These are phyloP conservation scores for Megaceryle maxima DNA, from an alignment of 2,113 vertebrate species.

Conservation along the genomic window DNA sequence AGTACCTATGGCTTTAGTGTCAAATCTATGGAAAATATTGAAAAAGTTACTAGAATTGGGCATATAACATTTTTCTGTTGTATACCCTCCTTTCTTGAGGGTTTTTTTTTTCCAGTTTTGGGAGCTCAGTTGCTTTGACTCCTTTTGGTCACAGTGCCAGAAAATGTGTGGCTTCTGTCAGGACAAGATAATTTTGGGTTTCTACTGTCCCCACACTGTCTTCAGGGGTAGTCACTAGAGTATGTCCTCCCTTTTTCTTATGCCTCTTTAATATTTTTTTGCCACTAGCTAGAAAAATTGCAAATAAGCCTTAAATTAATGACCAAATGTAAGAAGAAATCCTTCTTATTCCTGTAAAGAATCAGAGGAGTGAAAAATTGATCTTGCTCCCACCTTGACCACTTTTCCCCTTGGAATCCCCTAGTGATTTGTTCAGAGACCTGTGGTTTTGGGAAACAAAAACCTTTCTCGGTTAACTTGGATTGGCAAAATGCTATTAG, in stretches of 20 bases:
- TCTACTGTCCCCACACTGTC: not conserved
- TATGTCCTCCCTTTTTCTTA: not conserved
- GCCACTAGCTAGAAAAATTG: not conserved
- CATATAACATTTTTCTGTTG: not conserved
- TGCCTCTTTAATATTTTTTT: not conserved
- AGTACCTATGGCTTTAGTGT: not conserved
- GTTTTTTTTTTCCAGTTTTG: not conserved
- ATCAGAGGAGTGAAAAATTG: not conserved
- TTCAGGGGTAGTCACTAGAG: not conserved
- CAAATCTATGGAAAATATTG: not conserved
- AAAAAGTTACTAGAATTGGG: not conserved
- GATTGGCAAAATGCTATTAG: not conserved
- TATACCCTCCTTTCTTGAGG: not conserved
- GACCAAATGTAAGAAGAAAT: not conserved
- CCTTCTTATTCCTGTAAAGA: not conserved
- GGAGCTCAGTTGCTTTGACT: not conserved
- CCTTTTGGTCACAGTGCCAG: not conserved
- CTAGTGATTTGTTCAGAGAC: not conserved
- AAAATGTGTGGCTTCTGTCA: not conserved
- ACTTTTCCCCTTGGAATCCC: not conserved
- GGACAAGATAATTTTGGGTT: not conserved
- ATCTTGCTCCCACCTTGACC: not conserved
- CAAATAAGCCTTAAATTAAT: not conserved
- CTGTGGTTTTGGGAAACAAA: not conserved
- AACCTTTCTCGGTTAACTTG: not conserved